A percentile compares a stretch with the other conserved stretches of the same genome.
Evolutionary conservation across 2,113 vertebrate genomes (phyloP).

Genomic region (Tyto alba): DNA sequence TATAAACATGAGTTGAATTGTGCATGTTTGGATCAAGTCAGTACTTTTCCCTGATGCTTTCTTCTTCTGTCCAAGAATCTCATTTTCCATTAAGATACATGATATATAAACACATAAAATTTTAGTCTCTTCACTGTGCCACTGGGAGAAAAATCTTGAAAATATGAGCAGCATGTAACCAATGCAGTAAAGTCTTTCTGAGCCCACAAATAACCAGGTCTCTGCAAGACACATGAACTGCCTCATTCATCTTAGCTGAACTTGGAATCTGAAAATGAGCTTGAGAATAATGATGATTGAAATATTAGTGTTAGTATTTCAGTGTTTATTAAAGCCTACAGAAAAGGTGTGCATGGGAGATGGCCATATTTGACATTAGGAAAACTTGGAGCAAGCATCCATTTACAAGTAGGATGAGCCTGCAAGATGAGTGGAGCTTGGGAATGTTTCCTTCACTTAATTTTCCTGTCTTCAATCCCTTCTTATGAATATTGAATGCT

Average conservation of each 20-base stretch:
- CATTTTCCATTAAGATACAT: background rate
- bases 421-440: background rate
- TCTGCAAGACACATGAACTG: background rate
- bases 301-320: background rate
- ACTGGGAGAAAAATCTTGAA: background rate
- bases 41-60: background rate
- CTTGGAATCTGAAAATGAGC: background rate
- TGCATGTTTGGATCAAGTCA: background rate
- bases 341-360: background rate
- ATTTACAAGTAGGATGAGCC: background rate
- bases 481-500: constrained; percentile 31
- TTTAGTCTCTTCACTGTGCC: background rate
- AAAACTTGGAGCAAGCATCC: background rate
- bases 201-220: background rate
- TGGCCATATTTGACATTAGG: background rate
- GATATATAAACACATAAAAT: constrained; percentile 8
- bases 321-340: background rate
- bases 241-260: background rate
- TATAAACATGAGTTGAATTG: constrained; percentile 8
- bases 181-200: background rate
- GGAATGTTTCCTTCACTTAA: background rate
- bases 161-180: background rate
- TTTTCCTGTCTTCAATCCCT: background rate
- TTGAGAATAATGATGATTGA: background rate
- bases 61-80: background rate